Base-by-base conservation (phyloP, 2,113 vertebrate species). In the Chauna torquata region DNA sequence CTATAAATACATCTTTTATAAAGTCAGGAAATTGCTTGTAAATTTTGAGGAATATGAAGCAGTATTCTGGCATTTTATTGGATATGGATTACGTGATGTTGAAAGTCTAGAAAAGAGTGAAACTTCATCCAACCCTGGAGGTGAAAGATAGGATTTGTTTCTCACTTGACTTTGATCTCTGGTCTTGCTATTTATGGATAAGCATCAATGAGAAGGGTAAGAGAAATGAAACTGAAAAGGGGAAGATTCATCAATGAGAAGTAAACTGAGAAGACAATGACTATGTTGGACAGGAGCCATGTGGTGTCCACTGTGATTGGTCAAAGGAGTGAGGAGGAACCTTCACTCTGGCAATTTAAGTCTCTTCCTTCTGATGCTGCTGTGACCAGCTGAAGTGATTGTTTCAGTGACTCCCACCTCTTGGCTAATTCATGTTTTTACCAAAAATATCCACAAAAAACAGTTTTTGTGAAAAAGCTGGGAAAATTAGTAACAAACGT, bases 261-360 rank as follows among this genome's bases (percentile, higher is more conserved):
- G 5, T 69, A 55, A 90, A 69, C 24, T 61, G 38, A 66, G 68
- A 87, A 64, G 19, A 49, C 6, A 5, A 6, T 17, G 16, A 15
- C 4, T 4, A 3, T 1, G 2, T 10, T 52, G 65, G 20, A 75
- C 4, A 71, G 6, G 3, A 70, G 14, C 7, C 23, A 27, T 8
- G 6, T 4, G 50, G 12, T 12, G 3, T 36, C 38, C 3, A 2
- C 44, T 76, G 16, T 11, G 44, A 7, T 69, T 64, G 78, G 11
- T 32, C 40, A 44, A 32, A 38, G 28, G 61, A 87, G n/a, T n/a
- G 69, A 74, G 20, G 9, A 55, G 8, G 16, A 85, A 27, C 2
- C 6, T 79, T 47, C 6, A 2, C 12, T 3, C 0, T 4, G 34
- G 28, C 27, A 30, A 1, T 86, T 68, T 23, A 81, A 13, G 3